Evolutionary conservation across 2,113 vertebrate genomes (phyloP), one percentile per base, ranked within the genome.

Genomic region (Crotalus tigris): DNA sequence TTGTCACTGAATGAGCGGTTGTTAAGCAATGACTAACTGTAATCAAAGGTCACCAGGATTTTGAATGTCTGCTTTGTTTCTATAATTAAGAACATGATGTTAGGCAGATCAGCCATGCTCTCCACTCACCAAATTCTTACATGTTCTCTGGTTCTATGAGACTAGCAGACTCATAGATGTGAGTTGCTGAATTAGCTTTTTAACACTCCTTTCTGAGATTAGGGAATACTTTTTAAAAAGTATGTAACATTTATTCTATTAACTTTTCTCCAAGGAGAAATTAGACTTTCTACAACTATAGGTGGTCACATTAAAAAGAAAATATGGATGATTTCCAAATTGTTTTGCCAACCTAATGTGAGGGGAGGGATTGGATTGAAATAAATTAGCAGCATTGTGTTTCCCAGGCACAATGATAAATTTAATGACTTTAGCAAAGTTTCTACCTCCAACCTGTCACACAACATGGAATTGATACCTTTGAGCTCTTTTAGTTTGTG

Each of bases 341-440:
- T 90, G 23, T 92, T 91, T 7, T 26, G 81, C 39, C 55, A 8
- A 46, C 64, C 29, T 59, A 19, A 11, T 90, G 26, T 87, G 33
- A 85, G 69, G 64, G 9, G 0, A 2, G 90, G 61, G 51, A 26
- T 91, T 6, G 51, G 93, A 51, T 33, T 3, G 10, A 55, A 91
- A 2, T 10, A 17, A 64, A 19, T 46, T 21, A 92, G 21, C 61
- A 81, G 21, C 4, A 12, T 88, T 93, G 53, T 23, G 24, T 8
- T 91, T 90, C 75, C 90, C 85, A 1, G 13, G 19, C 10, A 94
- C 12, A 2, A 92, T 94, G 94, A 53, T 92, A 95, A 94, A 92
- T 93, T 54, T 61, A n/a, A 13, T 89, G 88, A 95, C 95, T 95
- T 94, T 91, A 13, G 7, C 29, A 54, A 87, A 59, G 58, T n/a